Evolutionary conservation across 2,888 invertebrate genomes (phyloP).

Genomic region (Lasioglossum villosulum): DNA sequence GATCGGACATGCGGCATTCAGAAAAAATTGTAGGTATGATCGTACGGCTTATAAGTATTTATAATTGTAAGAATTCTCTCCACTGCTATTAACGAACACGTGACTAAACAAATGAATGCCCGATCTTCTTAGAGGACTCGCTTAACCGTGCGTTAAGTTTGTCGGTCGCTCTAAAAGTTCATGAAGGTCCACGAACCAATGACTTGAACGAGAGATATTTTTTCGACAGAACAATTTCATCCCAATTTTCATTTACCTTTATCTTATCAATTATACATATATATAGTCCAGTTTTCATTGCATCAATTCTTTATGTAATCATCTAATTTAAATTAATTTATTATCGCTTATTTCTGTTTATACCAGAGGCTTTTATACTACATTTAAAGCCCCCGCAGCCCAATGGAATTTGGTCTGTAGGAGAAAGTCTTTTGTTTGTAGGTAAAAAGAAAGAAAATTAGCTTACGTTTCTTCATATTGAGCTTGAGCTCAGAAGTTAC

Average conservation of each 20-base stretch:
- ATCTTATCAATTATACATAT: constrained; percentile 57
- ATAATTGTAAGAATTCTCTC: constrained; percentile 72
- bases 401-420: constrained; percentile 33
- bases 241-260: constrained; percentile 52
- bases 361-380: constrained; percentile 68
- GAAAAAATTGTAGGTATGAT: constrained; percentile 70
- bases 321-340: constrained; percentile 74
- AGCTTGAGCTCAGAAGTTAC: constrained; percentile 61
- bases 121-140: constrained; percentile 75
- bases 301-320: constrained; percentile 59
- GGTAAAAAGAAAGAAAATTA: constrained; percentile 36
- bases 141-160: constrained; percentile 75
- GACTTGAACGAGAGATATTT: constrained; percentile 53
- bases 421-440: constrained; percentile 38
- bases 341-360: constrained; percentile 63
- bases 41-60: constrained; percentile 69
- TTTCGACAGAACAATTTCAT: constrained; percentile 54
- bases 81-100: constrained; percentile 63
- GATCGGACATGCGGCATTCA: constrained; percentile 80
- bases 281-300: constrained; percentile 54
- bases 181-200: constrained; percentile 40
- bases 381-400: constrained; percentile 50
- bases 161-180: constrained; percentile 54
- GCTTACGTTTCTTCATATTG: constrained; percentile 51
- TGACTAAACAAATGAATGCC: constrained; percentile 26